Conservation (phyloP, 2,888 invertebrate species). For the Leuctra nigra region DNA sequence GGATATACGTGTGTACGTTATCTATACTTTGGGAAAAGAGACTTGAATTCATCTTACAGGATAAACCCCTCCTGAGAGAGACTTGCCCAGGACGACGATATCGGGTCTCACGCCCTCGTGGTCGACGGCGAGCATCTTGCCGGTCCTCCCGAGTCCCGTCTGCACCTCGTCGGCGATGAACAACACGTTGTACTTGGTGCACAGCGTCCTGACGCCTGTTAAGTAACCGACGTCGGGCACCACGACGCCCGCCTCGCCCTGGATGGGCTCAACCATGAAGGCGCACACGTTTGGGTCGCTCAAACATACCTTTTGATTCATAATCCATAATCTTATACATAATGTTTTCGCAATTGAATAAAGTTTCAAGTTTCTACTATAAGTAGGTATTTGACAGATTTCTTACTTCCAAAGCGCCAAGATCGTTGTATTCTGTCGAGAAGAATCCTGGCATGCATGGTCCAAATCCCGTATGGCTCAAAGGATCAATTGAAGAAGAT, state of each 20-base stretch:
- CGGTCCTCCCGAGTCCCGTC: conserved; percentile 86
- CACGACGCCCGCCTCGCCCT: conserved; percentile 92
- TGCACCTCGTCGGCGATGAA: conserved; percentile 96
- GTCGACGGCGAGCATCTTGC: conserved; percentile 76
- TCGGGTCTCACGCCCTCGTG: conserved; percentile 86
- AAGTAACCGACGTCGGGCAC: conserved; percentile 84
- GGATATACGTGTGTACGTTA: no score
- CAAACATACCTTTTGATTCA: conserved; percentile 57
- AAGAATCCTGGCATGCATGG: conserved; percentile 90
- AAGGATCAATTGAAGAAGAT: conserved; percentile 83
- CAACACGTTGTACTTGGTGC: conserved; percentile 82
- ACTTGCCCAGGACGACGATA: conserved; percentile 86
- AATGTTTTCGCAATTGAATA: no score
- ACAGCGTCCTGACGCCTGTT: conserved; percentile 70
- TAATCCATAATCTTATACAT: no score
- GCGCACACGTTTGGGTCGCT: conserved; percentile 81
- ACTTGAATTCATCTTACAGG: conserved; percentile 69
- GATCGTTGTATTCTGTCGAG: conserved; percentile 77
- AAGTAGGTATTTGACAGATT: background rate
- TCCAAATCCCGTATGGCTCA: conserved; percentile 74
- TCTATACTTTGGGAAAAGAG: no score
- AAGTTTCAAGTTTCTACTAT: background rate
- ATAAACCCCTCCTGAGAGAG: conserved; percentile 83
- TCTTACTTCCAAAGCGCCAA: conserved; percentile 45
- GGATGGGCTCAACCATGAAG: conserved; percentile 96